Evolutionary conservation across 2,797 vertebrate genomes (phyloP).

Genomic region (Leucoraja ocellata): DNA sequence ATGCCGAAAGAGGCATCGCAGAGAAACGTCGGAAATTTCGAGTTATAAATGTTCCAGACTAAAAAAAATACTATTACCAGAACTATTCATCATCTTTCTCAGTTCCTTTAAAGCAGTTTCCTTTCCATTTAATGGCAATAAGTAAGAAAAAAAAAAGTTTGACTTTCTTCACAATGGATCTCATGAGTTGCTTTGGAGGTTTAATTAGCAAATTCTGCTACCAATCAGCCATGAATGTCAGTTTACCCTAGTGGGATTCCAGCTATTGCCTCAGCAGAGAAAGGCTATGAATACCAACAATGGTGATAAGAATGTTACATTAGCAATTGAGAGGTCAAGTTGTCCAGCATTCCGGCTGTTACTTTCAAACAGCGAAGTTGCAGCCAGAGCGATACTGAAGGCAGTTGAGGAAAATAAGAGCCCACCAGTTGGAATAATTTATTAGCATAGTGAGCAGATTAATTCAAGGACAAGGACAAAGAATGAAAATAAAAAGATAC

Average conservation of each 20-base stretch:
- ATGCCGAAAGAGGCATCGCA: background rate
- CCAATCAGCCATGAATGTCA: conserved; percentile 44
- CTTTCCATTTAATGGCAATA: background rate
- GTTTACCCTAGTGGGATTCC: conserved; percentile 44
- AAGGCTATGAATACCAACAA: conserved; percentile 2
- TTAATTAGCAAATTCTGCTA: conserved; percentile 6
- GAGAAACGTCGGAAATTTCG: background rate
- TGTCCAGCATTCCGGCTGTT: background rate
- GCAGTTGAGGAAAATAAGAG: no score
- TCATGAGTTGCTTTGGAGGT: background rate
- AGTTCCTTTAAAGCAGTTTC: background rate
- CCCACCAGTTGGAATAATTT: no score
- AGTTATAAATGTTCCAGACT: background rate
- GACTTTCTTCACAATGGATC: background rate
- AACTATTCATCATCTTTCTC: background rate
- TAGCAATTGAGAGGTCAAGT: background rate
- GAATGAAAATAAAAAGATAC: no score
- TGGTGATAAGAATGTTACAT: background rate
- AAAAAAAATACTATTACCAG: background rate
- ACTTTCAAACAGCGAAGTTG: background rate
- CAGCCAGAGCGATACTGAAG: no score
- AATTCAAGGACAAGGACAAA: no score
- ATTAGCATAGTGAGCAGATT: no score
- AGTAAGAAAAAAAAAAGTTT: background rate
- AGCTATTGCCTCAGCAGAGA: background rate